A percentile compares a stretch with the other conserved stretches of the same genome.
Conservation (phyloP, 2,888 invertebrate species). For the Chelonus formosanus region DNA sequence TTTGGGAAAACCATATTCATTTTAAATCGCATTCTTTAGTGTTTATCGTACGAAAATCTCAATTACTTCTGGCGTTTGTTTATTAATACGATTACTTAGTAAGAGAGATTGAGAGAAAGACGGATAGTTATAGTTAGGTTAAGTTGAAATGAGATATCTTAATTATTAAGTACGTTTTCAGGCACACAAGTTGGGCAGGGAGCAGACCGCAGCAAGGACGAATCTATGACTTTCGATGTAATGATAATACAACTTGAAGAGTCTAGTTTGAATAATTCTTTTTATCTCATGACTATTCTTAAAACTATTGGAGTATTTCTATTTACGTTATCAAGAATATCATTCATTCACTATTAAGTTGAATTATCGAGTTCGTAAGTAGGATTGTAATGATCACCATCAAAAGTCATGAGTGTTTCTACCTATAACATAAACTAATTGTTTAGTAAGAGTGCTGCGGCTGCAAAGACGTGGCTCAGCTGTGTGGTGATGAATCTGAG, state of each 20-base stretch:
- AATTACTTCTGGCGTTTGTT: background rate
- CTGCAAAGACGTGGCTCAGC: constrained; percentile 65
- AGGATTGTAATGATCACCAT: too few relatives aligned
- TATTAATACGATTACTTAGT: background rate
- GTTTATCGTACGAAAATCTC: background rate
- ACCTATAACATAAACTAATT: constrained; percentile 29
- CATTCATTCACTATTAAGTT: too few relatives aligned
- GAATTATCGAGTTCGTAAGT: too few relatives aligned
- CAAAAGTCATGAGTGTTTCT: constrained; percentile 4
- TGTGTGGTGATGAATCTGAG: constrained; percentile 61
- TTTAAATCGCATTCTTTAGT: too few relatives aligned
- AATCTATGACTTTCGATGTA: constrained; percentile 43
- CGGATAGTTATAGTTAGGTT: constrained; percentile 18
- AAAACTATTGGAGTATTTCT: too few relatives aligned
- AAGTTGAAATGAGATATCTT: constrained; percentile 40
- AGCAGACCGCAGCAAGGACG: constrained; percentile 63
- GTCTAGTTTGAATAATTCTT: too few relatives aligned
- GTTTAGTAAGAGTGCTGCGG: constrained; percentile 63
- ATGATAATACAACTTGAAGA: background rate
- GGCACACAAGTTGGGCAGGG: constrained; percentile 64
- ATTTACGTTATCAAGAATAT: too few relatives aligned
- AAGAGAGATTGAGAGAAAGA: constrained; percentile 8
- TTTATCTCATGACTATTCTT: too few relatives aligned
- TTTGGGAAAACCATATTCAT: background rate
- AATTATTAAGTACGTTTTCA: constrained; percentile 51